These are phyloP conservation scores for Pyrocephalus nanus DNA, from an alignment of 2,797 vertebrate genomes.

Conservation along the genomic window DNA sequence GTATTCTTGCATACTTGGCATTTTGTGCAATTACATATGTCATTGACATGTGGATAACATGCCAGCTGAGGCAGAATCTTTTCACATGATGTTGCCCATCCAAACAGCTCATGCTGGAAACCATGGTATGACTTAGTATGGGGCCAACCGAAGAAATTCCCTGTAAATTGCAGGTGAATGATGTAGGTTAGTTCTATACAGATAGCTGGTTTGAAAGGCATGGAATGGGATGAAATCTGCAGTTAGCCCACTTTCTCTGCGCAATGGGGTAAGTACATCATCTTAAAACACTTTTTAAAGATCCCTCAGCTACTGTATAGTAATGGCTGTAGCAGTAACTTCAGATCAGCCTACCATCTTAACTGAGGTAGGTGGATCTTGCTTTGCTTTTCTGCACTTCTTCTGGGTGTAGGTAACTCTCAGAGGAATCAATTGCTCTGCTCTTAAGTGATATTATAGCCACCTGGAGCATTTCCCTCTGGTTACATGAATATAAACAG, in stretches of 20 bases:
- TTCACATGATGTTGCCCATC: background rate
- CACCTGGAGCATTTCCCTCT: background rate
- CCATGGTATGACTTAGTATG: background rate
- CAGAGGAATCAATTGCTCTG: background rate
- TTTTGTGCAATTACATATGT: background rate
- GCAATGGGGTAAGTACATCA: background rate
- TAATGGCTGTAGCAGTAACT: background rate
- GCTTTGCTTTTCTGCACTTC: background rate
- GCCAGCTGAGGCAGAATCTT: background rate
- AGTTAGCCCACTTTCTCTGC: background rate
- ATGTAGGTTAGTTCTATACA: background rate
- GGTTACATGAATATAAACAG: background rate
- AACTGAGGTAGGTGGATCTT: background rate
- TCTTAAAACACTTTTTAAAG: background rate
- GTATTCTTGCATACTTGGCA: background rate
- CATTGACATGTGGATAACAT: background rate
- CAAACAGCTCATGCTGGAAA: background rate
- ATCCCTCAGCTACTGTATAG: background rate
- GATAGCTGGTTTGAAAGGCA: background rate
- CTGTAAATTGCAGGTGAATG: background rate
- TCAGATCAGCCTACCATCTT: background rate
- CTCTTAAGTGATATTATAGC: background rate
- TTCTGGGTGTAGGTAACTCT: background rate
- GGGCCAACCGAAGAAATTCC: background rate
- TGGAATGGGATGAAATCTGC: background rate